Conservation (phyloP, 2,113 vertebrate species). For the Sapajus apella region DNA sequence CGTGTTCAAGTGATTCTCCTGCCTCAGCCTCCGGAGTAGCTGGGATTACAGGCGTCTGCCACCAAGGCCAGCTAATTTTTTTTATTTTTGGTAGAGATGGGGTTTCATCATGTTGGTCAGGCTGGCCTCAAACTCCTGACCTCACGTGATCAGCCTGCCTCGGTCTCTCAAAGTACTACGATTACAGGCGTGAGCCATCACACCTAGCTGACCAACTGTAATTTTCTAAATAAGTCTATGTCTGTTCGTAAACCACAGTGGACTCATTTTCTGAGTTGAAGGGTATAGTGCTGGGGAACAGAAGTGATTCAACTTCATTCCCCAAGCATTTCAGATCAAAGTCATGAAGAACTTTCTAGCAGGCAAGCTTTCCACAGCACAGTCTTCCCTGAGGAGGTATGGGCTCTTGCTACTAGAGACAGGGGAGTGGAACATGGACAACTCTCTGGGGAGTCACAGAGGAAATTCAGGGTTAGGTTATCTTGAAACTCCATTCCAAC, state of each 20-base stretch:
- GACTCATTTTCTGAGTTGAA: background rate
- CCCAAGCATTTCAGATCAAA: conserved; percentile 12
- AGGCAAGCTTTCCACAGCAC: background rate
- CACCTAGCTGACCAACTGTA: background rate
- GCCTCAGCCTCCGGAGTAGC: no score
- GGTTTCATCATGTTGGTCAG: no score
- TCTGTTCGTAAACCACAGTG: background rate
- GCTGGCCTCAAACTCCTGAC: no score
- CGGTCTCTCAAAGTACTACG: no score
- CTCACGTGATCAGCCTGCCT: no score
- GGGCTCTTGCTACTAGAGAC: background rate
- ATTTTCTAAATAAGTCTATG: background rate
- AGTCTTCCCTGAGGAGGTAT: background rate
- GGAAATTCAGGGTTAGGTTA: conserved; percentile 15
- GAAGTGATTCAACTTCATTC: background rate
- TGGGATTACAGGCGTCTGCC: no score
- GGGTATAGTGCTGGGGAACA: background rate
- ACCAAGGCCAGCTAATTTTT: no score
- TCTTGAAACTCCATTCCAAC: background rate
- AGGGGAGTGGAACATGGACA: background rate
- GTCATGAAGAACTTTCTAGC: conserved; percentile 10
- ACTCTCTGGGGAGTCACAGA: background rate
- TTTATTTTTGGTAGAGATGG: no score
- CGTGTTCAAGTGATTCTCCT: no score
- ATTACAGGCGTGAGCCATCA: no score